Conservation (phyloP, 53 echinoderm and acorn worm genomes). For the Stichopus horrens region DNA sequence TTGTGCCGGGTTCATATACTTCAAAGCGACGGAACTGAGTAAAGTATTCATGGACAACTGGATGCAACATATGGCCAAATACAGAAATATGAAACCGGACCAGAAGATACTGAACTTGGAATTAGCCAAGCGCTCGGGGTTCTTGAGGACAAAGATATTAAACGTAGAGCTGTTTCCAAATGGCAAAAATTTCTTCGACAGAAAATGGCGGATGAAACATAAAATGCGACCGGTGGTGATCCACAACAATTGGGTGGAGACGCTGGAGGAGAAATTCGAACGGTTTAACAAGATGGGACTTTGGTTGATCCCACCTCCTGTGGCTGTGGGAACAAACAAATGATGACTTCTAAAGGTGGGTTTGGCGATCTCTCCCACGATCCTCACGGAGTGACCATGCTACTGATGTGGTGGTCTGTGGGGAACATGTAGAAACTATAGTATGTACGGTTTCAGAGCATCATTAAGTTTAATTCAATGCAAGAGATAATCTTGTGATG, state of each 20-base stretch:
- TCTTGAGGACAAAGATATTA: constrained; percentile 55
- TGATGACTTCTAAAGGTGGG: no score
- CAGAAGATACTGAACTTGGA: constrained; percentile 67
- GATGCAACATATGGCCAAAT: constrained; percentile 48
- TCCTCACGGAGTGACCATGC: no score
- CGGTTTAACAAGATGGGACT: constrained; percentile 52
- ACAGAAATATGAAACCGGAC: constrained; percentile 54
- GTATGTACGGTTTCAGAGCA: no score
- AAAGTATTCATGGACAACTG: constrained; percentile 59
- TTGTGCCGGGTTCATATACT: constrained; percentile 79
- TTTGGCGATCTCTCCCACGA: no score
- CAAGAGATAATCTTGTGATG: no score
- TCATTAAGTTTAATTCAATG: no score
- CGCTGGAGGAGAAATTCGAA: constrained; percentile 57
- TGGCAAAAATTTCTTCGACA: constrained; percentile 69
- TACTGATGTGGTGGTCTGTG: no score
- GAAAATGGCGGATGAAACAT: constrained; percentile 37
- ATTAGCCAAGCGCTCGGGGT: constrained; percentile 4
- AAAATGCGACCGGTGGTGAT: constrained; percentile 59
- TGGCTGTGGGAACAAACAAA: no score
- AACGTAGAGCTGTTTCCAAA: constrained; percentile 62
- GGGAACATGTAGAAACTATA: no score
- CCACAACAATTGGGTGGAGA: constrained; percentile 81
- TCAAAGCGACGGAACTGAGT: constrained; percentile 53
- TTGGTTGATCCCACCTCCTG: constrained; percentile 41